Conservation (phyloP, 1,140 invertebrate species). For the Cydia amplana region DNA sequence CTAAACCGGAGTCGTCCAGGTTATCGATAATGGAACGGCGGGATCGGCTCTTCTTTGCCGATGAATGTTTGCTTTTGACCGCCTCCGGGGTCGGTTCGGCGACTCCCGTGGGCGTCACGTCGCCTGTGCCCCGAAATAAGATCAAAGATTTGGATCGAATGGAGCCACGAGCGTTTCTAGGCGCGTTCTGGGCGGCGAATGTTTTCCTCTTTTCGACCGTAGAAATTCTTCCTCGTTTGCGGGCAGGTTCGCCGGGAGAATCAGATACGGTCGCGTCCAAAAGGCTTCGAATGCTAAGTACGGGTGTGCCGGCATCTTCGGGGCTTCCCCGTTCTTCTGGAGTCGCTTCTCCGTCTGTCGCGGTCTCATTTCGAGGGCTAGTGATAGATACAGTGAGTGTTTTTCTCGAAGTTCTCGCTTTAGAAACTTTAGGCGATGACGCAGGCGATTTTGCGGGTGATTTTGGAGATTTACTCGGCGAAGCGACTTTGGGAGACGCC, state of each 20-base stretch:
- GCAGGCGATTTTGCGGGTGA: not conserved
- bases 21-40: conserved; percentile 73
- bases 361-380: not conserved
- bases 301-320: conserved; percentile 55
- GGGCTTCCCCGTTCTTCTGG: conserved; percentile 57
- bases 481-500: not conserved
- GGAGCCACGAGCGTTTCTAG: conserved; percentile 35
- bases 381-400: not conserved
- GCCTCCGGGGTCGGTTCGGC: conserved; percentile 62
- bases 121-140: conserved; percentile 23
- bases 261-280: conserved; percentile 45
- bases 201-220: conserved; percentile 48
- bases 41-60: conserved; percentile 72
- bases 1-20: conserved; percentile 68
- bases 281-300: conserved; percentile 61
- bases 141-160: conserved; percentile 51
- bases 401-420: not conserved
- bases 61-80: conserved; percentile 76
- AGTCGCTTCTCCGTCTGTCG: conserved; percentile 46
- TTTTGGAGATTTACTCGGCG: not conserved
- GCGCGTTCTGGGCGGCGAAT: conserved; percentile 39
- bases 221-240: conserved; percentile 27
- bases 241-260: conserved; percentile 17
- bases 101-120: conserved; percentile 65
- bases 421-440: conserved; percentile 4